Base-by-base conservation (phyloP, 2,113 vertebrate species). In the Uropsilus gracilis region DNA sequence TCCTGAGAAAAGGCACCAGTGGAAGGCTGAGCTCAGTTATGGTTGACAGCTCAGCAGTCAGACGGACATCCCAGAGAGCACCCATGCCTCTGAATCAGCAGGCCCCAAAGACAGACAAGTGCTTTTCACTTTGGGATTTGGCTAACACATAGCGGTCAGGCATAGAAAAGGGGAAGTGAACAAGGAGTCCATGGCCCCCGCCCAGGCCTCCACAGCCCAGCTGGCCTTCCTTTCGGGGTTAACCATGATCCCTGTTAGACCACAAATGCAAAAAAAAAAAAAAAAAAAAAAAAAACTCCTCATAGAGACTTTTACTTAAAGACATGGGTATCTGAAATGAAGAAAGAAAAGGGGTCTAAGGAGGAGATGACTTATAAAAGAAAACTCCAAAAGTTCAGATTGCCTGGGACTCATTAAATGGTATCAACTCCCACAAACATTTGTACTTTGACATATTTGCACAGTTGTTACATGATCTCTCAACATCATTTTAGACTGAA, bases 161-260 rank as follows among this genome's bases (percentile, higher is more conserved):
- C 7, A 12, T 28, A 69, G 72, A 57, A 86, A 97, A 94, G 75
- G 89, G 89, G 86, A 95, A 96, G 69, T 78, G 66, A 78, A 59
- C 18, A 18, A 42, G 72, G 46, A 89, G 86, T 59, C 59, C 18
- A 42, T 0, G 0, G 83, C 16, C 57, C 39, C 10, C 8, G 18
- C 39, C 63, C 77, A 76, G 85, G 61, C 69, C 66, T 69, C 34
- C 18, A 2, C 17, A 2, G 32, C 61, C 82, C 63, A 61, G 50
- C 18, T 71, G 69, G 91, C 57, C 86, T 96, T 95, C 86, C 91
- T 92, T 94, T 86, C 64, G 68, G 55, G 64, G 89, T 88, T 94
- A 97, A 92, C 71, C 82, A 90, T 72, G 86, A 72, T 94, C 68
- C 86, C 77, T 90, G 95, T 89, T 71, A 85, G 77, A 94, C 92